phyloP scores from a whole-genome alignment of 2,113 vertebrate species.

The Haplochromis vanheusdeni region DNA sequence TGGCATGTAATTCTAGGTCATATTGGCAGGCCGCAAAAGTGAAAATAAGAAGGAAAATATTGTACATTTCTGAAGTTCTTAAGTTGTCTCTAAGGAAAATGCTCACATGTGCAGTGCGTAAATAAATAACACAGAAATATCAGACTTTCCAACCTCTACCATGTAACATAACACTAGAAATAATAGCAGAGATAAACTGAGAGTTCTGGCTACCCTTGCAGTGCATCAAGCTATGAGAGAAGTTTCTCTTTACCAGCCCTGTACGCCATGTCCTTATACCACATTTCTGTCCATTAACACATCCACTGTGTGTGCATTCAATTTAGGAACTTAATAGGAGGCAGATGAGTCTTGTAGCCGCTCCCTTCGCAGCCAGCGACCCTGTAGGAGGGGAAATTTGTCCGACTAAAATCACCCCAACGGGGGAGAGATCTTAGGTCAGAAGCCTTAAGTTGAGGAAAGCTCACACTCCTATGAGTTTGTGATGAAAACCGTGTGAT shows the following conservation, averaged over 20 bases:
- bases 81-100: slow-evolving; percentile 29
- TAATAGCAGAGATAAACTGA: slow-evolving; percentile 46
- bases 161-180: slow-evolving; percentile 24
- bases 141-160: slow-evolving; percentile 1
- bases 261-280: slow-evolving; percentile 30
- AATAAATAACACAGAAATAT: slow-evolving; percentile 43
- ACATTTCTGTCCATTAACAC: slow-evolving; percentile 60
- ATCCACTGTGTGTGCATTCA: slow-evolving; percentile 60
- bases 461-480: slow-evolving; percentile 71
- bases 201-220: slow-evolving; percentile 12
- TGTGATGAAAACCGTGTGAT: slow-evolving; percentile 93
- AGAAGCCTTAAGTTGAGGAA: slow-evolving; percentile 81
- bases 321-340: slow-evolving; percentile 75
- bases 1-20: slow-evolving; percentile 23
- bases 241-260: slow-evolving; percentile 31
- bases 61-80: slow-evolving; percentile 32
- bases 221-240: slow-evolving; percentile 1
- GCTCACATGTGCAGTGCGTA: slow-evolving; percentile 21
- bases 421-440: slow-evolving; percentile 80
- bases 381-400: slow-evolving; percentile 81
- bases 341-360: slow-evolving; percentile 84
- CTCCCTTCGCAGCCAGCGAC: slow-evolving; percentile 22
- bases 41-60: slow-evolving; percentile 25
- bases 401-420: slow-evolving; percentile 90
- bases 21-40: slow-evolving; percentile 4